Evolutionary conservation across 2,888 invertebrate genomes (phyloP), one percentile per base, ranked within the genome.

Genomic region (Neoscelio sp.): DNA sequence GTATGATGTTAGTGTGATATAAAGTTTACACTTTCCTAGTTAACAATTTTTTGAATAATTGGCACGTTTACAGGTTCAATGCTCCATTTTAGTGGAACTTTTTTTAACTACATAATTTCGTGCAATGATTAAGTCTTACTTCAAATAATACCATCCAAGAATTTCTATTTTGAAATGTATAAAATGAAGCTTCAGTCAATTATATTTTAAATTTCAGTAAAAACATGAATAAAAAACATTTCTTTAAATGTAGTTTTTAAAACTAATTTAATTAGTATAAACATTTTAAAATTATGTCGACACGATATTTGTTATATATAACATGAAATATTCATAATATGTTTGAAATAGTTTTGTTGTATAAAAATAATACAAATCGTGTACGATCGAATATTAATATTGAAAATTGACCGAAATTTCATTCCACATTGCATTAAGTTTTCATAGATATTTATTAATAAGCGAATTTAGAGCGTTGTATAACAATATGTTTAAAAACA

Each of bases 171-270:
- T 67, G 7, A n/a, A 46, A 46, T 18, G 46, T 46, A 56, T 48
- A 56, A 58, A 68, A 68, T 68, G 30, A 58, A 68, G 56, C 38
- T 58, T 68, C 56, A 58, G 26, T 68, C 68, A 58, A 56, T 12
- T 33, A 12, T 4, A 33, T 10, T 33, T 33, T n/a, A n/a, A n/a
- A n/a, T n/a, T n/a, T n/a, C n/a, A n/a, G n/a, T n/a, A n/a, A n/a
- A n/a, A n/a, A n/a, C n/a, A n/a, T n/a, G n/a, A n/a, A n/a, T n/a
- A n/a, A n/a, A n/a, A n/a, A n/a, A n/a, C n/a, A n/a, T n/a, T n/a
- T n/a, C n/a, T n/a, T n/a, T n/a, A n/a, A n/a, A n/a, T n/a, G n/a
- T n/a, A n/a, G n/a, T n/a, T n/a, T n/a, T n/a, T n/a, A n/a, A n/a
- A n/a, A n/a, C n/a, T n/a, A n/a, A n/a, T n/a, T n/a, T n/a, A n/a